These are phyloP conservation scores for Patiria pectinifera DNA, from an alignment of 53 echinoderm and acorn worm species.

Conservation along the genomic window DNA sequence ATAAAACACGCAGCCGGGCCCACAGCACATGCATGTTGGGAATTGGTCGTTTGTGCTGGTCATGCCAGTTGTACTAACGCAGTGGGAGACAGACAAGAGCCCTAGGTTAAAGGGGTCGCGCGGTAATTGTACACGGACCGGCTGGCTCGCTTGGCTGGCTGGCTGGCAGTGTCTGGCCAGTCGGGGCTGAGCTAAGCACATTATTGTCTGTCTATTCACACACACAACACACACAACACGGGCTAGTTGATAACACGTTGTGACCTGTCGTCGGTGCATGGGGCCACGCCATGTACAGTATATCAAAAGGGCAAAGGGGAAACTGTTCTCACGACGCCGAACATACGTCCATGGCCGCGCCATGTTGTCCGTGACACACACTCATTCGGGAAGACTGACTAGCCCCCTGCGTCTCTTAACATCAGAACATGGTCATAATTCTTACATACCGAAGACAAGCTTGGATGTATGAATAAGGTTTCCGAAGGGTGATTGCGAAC, in stretches of 20 bases:
- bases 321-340: slow-evolving; percentile 26
- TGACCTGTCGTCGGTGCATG: slow-evolving; percentile 33
- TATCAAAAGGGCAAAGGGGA: neutral
- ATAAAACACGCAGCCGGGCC: slow-evolving; percentile 22
- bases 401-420: neutral
- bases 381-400: neutral
- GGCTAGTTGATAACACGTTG: slow-evolving; percentile 33
- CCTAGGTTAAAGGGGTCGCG: slow-evolving; percentile 56
- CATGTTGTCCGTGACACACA: neutral
- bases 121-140: slow-evolving; percentile 60
- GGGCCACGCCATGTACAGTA: neutral
- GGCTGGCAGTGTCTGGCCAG: slow-evolving; percentile 49
- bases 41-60: slow-evolving; percentile 57
- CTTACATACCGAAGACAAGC: too few relatives aligned
- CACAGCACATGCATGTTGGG: neutral
- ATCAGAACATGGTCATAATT: neutral
- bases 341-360: neutral
- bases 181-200: slow-evolving; percentile 32
- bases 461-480: too few relatives aligned
- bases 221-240: slow-evolving; percentile 3
- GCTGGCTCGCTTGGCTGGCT: slow-evolving; percentile 51
- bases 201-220: neutral
- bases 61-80: slow-evolving; percentile 46
- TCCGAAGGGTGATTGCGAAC: neutral
- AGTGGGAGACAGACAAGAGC: slow-evolving; percentile 58